Evolutionary conservation across 2,113 vertebrate species (phyloP).

Genomic region (Crotalus horridus): DNA sequence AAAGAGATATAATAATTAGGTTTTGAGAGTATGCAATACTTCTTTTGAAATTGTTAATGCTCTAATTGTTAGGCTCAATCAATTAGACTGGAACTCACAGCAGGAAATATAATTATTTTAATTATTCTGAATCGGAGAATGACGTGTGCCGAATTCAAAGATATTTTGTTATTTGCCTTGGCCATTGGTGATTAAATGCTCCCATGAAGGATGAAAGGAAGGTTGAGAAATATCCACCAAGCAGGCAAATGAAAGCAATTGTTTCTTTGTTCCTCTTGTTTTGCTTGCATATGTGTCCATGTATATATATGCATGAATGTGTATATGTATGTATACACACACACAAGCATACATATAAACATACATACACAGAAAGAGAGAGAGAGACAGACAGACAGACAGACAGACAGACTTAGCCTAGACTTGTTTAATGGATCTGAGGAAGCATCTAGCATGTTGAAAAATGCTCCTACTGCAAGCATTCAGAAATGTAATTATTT

Average conservation of each 20-base stretch:
- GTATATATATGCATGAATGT: not conserved
- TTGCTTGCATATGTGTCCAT: not conserved
- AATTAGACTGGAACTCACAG: fast-evolving
- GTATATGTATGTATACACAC: not conserved
- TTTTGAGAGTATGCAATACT: not conserved
- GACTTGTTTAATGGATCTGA: not conserved
- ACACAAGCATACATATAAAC: not conserved
- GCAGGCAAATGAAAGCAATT: not conserved
- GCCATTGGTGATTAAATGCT: not conserved
- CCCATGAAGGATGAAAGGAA: not conserved
- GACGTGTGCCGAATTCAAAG: slow-evolving; percentile 2
- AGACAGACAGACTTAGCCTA: too few relatives aligned
- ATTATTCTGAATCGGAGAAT: slow-evolving; percentile 13
- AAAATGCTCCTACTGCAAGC: not conserved
- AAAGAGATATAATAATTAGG: not conserved
- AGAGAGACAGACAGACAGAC: not conserved
- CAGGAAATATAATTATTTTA: slow-evolving; percentile 32
- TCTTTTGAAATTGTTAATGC: not conserved
- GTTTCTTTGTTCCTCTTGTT: not conserved
- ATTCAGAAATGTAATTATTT: not conserved
- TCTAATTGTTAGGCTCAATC: not conserved
- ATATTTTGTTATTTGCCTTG: not conserved
- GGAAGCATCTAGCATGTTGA: not conserved
- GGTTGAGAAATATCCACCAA: too few relatives aligned
- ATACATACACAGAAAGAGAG: not conserved